Evolutionary conservation across 2,113 vertebrate species (phyloP).

Genomic region (Grammomys surdaster): DNA sequence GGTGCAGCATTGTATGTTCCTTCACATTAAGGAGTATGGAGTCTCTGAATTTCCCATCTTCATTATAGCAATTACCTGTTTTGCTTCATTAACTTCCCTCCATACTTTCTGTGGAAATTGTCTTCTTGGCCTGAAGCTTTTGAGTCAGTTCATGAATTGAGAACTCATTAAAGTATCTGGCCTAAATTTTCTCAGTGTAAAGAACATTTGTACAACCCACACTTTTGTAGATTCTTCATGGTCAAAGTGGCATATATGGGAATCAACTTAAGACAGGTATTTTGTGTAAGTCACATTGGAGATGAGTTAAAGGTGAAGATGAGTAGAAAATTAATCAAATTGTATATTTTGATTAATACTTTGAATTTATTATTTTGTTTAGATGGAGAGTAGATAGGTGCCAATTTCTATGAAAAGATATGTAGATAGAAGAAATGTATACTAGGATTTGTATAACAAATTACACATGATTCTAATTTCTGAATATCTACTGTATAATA

Average conservation of each 20-base stretch:
- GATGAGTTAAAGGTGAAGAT: background rate
- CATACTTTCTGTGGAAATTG: constrained; percentile 45
- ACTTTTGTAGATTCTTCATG: background rate
- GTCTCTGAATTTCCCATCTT: background rate
- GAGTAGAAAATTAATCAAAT: background rate
- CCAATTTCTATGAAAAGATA: background rate
- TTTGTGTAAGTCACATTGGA: background rate
- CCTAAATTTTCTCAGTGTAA: background rate
- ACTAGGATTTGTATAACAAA: background rate
- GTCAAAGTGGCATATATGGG: background rate
- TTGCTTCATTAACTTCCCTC: constrained; percentile 65
- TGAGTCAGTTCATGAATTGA: constrained; percentile 45
- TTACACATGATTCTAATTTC: background rate
- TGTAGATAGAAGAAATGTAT: background rate
- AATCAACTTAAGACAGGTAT: background rate
- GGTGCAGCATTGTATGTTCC: background rate
- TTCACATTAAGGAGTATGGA: background rate
- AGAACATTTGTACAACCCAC: background rate
- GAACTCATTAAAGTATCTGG: constrained; percentile 48
- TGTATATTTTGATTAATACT: background rate
- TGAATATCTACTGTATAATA: background rate
- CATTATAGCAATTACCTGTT: constrained; percentile 36
- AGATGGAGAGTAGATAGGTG: background rate
- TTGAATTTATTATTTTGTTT: background rate
- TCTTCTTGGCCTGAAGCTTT: constrained; percentile 60